Base-by-base conservation (phyloP, 2,113 vertebrate genomes). In the Dunckerocampus dactyliophorus region DNA sequence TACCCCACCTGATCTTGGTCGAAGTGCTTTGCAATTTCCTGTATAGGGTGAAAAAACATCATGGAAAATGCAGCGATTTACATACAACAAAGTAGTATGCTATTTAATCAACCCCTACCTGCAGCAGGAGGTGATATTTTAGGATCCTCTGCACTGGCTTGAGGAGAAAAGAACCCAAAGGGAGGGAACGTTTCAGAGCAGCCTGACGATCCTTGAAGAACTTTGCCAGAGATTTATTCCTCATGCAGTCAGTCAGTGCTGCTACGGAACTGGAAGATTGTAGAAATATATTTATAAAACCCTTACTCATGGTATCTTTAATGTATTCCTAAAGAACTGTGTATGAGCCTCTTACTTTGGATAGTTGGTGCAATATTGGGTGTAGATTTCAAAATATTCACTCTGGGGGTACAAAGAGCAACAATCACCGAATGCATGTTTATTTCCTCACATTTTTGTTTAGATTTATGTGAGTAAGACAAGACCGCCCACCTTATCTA, bases 331-430 rank as follows among this genome's bases (percentile, higher is more conserved):
- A 61, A 24, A 39, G 9, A 0, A 17, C 47, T 5, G 15, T 3
- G 4, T 21, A 19, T 3, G 1, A 8, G 50, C 3, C 28, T 86
- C 95, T 93, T 89, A 98, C 96, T 97, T 98, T n/a, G 96, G 96
- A 72, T 98, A 99, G 89, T 99, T 99, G 82, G 93, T 98, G 88
- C 96, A 99, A 82, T 99, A 99, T 73, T 98, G 95, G 4, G 95
- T 99, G 80, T 99, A 99, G 89, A 99, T 99, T 77, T 95, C 91
- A 72, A 99, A 99, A 74, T 96, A 92, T 58, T 96, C 92, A 79
- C 94, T 97, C 96, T 99, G 89, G 0, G 45, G 75, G 45, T 47
- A 21, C 15, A 62, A 60, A 62, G 66, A 12, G 20, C 0, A 16
- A 64, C 19, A 68, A 21, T 28, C 17, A 37, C 6, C 62, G 67